These are phyloP conservation scores for Montipora efflorescens DNA, from an alignment of 64 coral and sea anemone species.

Conservation along the genomic window DNA sequence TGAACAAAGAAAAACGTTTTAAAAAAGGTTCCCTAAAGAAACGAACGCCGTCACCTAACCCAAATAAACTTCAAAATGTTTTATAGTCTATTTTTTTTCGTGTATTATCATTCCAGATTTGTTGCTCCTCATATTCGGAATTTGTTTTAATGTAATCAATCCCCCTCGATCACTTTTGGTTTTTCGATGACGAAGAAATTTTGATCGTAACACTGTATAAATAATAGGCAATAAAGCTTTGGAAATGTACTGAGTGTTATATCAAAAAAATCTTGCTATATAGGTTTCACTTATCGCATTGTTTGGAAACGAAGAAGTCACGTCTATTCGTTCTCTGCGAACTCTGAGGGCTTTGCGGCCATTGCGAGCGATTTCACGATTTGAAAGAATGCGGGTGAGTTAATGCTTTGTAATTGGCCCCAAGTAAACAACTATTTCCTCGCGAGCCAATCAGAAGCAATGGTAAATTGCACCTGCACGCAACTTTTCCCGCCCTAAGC, in stretches of 20 bases:
- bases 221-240: too few species aligned
- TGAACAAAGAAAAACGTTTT: too few species aligned
- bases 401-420: background rate
- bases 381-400: conserved; percentile 87
- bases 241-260: background rate
- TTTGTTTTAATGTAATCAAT: background rate
- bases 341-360: conserved; percentile 85
- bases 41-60: too few species aligned
- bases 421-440: background rate
- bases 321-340: conserved; percentile 73
- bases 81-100: too few species aligned
- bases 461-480: background rate
- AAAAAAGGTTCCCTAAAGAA: too few species aligned
- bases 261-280: background rate
- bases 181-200: too few species aligned
- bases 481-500: background rate
- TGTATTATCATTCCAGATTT: too few species aligned
- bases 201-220: too few species aligned
- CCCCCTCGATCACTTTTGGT: too few species aligned
- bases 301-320: conserved; percentile 51
- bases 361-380: conserved; percentile 80
- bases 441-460: background rate
- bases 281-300: conserved; percentile 72
- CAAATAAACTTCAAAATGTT: too few species aligned
- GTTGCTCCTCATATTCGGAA: too few species aligned